These are phyloP conservation scores for Spisula solida DNA, from an alignment of 2,888 invertebrate genomes.

Conservation along the genomic window DNA sequence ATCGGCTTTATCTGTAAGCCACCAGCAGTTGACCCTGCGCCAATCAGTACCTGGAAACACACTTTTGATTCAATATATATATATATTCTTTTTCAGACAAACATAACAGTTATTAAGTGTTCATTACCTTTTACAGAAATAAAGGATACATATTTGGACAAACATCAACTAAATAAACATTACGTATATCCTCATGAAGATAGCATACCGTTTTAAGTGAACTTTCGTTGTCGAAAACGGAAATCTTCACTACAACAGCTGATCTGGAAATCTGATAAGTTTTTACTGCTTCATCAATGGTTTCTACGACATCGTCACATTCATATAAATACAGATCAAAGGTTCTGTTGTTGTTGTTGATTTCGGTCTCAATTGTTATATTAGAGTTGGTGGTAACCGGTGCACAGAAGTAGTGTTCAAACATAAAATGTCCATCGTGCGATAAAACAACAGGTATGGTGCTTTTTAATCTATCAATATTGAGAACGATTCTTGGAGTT, in stretches of 20 bases:
- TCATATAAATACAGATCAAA: conserved; percentile 13
- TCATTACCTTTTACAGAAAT: no score
- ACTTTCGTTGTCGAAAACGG: conserved; percentile 64
- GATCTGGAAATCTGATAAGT: conserved; percentile 53
- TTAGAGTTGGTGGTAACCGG: not conserved
- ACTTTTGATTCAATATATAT: no score
- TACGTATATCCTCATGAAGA: no score
- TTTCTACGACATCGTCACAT: not conserved
- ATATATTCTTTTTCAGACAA: no score
- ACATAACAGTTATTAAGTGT: no score
- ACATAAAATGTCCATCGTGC: conserved; percentile 14
- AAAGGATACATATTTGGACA: no score
- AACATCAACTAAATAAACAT: no score
- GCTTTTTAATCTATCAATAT: not conserved
- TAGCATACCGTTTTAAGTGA: conserved; percentile 41
- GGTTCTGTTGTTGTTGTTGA: conserved; percentile 23
- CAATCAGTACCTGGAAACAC: conserved; percentile 23
- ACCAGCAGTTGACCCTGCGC: conserved; percentile 67
- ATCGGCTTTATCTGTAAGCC: conserved; percentile 70
- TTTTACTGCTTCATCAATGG: conserved; percentile 4
- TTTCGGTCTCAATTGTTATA: conserved; percentile 29
- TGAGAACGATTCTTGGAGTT: not conserved
- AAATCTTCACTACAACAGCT: conserved; percentile 43
- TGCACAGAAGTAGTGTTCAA: conserved; percentile 36
- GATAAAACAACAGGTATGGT: not conserved